A percentile compares a stretch with the other conserved stretches of the same genome.
These are phyloP conservation scores for Oreonectes daqikongensis DNA, from an alignment of 2,797 vertebrate genomes.

Conservation along the genomic window DNA sequence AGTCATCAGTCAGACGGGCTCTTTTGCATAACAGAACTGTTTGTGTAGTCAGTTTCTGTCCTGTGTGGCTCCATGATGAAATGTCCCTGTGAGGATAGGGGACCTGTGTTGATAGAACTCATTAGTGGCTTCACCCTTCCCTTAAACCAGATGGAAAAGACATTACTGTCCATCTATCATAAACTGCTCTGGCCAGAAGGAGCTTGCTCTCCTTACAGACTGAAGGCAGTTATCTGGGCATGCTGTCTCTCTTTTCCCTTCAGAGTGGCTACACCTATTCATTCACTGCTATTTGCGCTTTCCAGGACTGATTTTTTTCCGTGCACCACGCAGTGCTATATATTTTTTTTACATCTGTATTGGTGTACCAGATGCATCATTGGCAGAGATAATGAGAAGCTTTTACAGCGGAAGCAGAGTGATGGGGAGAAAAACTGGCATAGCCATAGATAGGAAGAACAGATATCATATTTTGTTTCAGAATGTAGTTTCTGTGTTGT, in stretches of 20 bases:
- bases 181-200: constrained; percentile 69
- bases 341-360: constrained; percentile 66
- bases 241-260: constrained; percentile 50
- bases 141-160: constrained; percentile 71
- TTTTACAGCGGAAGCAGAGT: too few relatives aligned
- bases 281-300: constrained; percentile 61
- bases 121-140: constrained; percentile 69
- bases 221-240: constrained; percentile 49
- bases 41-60: constrained; percentile 37
- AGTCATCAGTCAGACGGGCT: constrained; percentile 34
- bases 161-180: constrained; percentile 77
- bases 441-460: not conserved
- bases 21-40: constrained; percentile 26
- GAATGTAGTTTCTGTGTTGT: constrained; percentile 20
- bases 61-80: constrained; percentile 44
- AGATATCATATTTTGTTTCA: constrained; percentile 31
- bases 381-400: constrained; percentile 46
- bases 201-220: constrained; percentile 68
- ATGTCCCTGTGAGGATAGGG: constrained; percentile 52
- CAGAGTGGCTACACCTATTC: constrained; percentile 67
- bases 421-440: constrained; percentile 13
- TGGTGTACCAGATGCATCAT: constrained; percentile 41
- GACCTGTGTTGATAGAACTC: constrained; percentile 64
- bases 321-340: constrained; percentile 65
- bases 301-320: constrained; percentile 74